Base-by-base conservation (phyloP, 2,797 vertebrate species). In the Intellagama lesueurii region DNA sequence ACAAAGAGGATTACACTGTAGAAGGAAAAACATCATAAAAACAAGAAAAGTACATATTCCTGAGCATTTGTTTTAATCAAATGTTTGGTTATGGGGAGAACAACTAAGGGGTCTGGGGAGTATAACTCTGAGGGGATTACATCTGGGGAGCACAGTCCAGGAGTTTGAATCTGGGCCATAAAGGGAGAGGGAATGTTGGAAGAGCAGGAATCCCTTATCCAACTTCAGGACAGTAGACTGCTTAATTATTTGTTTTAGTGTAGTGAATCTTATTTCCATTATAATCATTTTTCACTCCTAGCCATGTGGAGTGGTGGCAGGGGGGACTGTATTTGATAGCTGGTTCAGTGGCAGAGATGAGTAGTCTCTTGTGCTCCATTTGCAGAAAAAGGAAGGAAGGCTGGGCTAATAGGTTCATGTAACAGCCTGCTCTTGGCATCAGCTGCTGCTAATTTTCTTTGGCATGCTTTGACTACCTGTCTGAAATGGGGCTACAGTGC, bases 391-490 rank as follows among this genome's bases (percentile, higher is more conserved):
- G 79, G 79, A 73, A 92, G 92, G 90, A 94, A 89, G 89, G 85
- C 84, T 85, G 87, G 92, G 87, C 87, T 78, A 83, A 92, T 91
- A 93, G 91, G 90, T 93, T 95, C 95, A 60, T 87, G 92, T 91
- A 96, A 91, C 94, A 94, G 96, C 94, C 94, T 93, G 95, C 94
- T 94, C 94, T 95, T 97, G 97, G 97, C 97, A 95, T 75, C 22
- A 4, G 12, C 86, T 81, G 90, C 56, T 86, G 92, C 94, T 96
- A 82, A 95, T 97, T 97, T 97, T 95, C 96, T 95, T 96, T 97
- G 97, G 97, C 96, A 86, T 92, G 91, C 94, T 96, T 94, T 93
- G 87, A 94, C 93, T 95, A 96, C 96, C 96, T 96, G 95, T 95
- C 96, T 96, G 94, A 96, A 95, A 96, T 90, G 92, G 94, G 93